Conservation (phyloP, 2,113 vertebrate species). For the Clupea harengus region DNA sequence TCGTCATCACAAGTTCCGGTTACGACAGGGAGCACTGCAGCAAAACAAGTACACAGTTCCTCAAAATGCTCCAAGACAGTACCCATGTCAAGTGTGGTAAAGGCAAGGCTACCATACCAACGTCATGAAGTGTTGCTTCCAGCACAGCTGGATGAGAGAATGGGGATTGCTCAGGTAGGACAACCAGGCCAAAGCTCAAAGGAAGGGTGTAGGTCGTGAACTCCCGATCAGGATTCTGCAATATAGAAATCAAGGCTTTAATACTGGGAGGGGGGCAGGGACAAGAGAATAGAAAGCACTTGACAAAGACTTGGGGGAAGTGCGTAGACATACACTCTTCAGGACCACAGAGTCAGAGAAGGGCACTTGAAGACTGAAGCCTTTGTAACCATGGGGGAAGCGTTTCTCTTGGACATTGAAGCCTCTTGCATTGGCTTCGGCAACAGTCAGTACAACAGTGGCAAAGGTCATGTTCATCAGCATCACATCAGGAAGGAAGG, state of each 20-base stretch:
- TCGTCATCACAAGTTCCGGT: constrained; percentile 62
- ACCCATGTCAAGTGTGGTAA: no score
- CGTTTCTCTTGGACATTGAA: constrained; percentile 55
- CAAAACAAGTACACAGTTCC: neutral
- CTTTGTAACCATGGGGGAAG: constrained; percentile 65
- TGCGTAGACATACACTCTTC: constrained; percentile 65
- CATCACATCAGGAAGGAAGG: constrained; percentile 74
- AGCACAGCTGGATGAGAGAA: constrained; percentile 55
- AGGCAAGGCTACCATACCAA: constrained; percentile 56
- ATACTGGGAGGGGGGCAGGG: neutral
- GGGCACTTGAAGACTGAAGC: constrained; percentile 64
- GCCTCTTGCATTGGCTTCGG: constrained; percentile 60
- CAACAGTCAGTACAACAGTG: constrained; percentile 54
- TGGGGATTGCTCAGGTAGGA: constrained; percentile 58
- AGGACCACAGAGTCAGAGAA: constrained; percentile 65
- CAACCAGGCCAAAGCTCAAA: constrained; percentile 61
- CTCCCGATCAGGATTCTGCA: constrained; percentile 56
- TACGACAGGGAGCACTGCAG: constrained; percentile 58
- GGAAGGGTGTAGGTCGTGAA: constrained; percentile 54
- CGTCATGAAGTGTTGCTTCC: constrained; percentile 53
- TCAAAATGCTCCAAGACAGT: no score
- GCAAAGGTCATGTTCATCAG: constrained; percentile 73
- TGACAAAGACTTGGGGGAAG: neutral
- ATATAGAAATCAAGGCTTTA: neutral
- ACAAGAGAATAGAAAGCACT: neutral